These are phyloP conservation scores for Oscheius sp. DNA, from an alignment of 2,888 invertebrate species.

Conservation along the genomic window DNA sequence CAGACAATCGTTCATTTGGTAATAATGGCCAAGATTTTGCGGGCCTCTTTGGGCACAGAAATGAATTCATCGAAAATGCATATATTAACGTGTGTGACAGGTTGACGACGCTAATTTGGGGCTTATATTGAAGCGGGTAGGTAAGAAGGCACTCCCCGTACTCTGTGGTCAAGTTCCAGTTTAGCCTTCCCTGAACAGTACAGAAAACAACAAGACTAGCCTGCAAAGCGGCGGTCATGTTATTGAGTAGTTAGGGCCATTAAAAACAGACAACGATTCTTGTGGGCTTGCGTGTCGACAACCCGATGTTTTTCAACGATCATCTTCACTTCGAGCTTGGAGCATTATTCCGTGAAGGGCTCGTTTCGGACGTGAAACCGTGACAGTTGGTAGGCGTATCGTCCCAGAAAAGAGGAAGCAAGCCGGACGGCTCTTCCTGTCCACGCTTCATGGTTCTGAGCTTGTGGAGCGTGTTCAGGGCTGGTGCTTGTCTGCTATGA, in stretches of 20 bases:
- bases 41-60: background rate
- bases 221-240: constrained; percentile 42
- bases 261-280: constrained; percentile 40
- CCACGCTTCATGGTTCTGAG: constrained; percentile 15
- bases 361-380: constrained; percentile 42
- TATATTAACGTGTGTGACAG: constrained; percentile 28
- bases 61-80: constrained; percentile 35
- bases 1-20: constrained; percentile 4
- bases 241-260: constrained; percentile 42
- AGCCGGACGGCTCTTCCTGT: constrained; percentile 26
- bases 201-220: background rate
- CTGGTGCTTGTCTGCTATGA: constrained; percentile 62
- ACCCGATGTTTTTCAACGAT: constrained; percentile 47
- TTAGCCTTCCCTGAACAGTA: too few species aligned
- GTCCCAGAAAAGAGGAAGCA: constrained; percentile 53
- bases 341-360: constrained; percentile 41
- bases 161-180: too few species aligned
- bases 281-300: constrained; percentile 40
- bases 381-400: constrained; percentile 42
- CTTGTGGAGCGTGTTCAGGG: constrained; percentile 38
- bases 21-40: background rate
- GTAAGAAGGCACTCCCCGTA: too few species aligned
- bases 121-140: too few species aligned
- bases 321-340: constrained; percentile 39
- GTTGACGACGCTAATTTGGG: constrained; percentile 27